A percentile compares a stretch with the other conserved stretches of the same genome.
Conservation (phyloP, 2,113 vertebrate species). For the Callorhinus ursinus region DNA sequence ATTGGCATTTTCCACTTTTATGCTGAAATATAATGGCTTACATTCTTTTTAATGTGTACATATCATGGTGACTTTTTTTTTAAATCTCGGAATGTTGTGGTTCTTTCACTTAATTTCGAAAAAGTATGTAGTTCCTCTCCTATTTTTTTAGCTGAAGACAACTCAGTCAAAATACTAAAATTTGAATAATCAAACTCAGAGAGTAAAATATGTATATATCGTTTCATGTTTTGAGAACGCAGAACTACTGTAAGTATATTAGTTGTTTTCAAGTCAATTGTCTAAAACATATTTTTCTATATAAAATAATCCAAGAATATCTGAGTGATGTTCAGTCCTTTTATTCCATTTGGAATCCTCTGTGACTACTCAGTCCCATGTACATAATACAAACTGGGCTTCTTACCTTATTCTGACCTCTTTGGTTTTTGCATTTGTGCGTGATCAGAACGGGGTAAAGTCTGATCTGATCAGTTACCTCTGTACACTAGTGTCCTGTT, state of each 20-base stretch:
- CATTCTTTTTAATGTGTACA: conserved; percentile 54
- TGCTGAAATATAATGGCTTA: conserved; percentile 56
- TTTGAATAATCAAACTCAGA: background rate
- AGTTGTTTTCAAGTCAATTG: conserved; percentile 25
- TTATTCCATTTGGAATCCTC: background rate
- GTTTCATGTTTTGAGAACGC: background rate
- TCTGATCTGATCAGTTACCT: background rate
- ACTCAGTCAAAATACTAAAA: conserved; percentile 41
- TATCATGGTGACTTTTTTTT: conserved; percentile 55
- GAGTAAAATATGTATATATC: background rate
- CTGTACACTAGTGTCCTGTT: background rate
- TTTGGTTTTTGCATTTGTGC: conserved; percentile 30
- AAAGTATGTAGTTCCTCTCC: background rate
- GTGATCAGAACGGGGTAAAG: background rate
- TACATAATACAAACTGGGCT: background rate
- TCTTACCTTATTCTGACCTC: conserved; percentile 3
- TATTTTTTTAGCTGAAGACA: background rate
- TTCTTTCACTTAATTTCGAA: conserved; percentile 53
- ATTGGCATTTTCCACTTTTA: conserved; percentile 78
- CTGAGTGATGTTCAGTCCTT: background rate
- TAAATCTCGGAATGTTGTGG: background rate
- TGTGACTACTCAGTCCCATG: background rate
- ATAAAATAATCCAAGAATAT: conserved; percentile 13
- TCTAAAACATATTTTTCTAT: background rate
- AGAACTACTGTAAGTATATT: background rate